Percentiles rank a stretch among this genome's conserved stretches.
phyloP scores from a whole-genome alignment of 1,140 invertebrate genomes.

The Ooceraea biroi region DNA sequence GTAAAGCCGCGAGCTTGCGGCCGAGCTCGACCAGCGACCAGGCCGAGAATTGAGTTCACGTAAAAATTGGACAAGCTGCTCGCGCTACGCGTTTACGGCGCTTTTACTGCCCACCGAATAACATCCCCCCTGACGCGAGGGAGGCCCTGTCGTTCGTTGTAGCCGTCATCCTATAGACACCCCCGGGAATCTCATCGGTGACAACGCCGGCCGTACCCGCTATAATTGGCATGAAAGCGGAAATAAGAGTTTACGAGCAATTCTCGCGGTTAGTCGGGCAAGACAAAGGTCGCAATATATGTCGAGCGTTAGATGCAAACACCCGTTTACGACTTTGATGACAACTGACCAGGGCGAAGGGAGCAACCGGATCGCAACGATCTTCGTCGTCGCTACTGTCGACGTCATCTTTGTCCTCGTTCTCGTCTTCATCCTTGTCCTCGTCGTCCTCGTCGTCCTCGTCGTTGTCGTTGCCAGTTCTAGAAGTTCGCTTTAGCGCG shows the following conservation, averaged over 20 bases:
- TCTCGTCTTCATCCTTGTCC: too few species aligned
- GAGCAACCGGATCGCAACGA: not conserved
- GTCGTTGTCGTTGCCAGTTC: slow-evolving; percentile 1
- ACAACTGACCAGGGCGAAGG: not conserved
- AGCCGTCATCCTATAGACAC: too few species aligned
- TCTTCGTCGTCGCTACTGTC: too few species aligned
- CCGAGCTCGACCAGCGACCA: not conserved
- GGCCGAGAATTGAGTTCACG: not conserved
- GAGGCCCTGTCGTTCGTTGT: not conserved
- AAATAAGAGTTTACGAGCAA: slow-evolving; percentile 48
- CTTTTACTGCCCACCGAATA: slow-evolving; percentile 3
- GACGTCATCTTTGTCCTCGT: too few species aligned
- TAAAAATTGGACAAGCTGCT: slow-evolving; percentile 9
- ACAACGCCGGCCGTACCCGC: not conserved
- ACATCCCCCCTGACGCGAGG: not conserved
- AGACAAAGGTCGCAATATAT: slow-evolving; percentile 34
- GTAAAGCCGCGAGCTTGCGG: not conserved
- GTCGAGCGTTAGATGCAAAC: slow-evolving; percentile 23
- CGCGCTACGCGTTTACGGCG: not conserved
- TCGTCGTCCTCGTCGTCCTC: too few species aligned
- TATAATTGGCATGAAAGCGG: slow-evolving; percentile 24
- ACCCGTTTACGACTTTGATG: slow-evolving; percentile 33
- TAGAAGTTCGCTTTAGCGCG: slow-evolving; percentile 12
- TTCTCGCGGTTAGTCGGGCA: not conserved
- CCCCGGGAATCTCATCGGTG: not conserved